Evolutionary conservation across 2,113 vertebrate species (phyloP).

Genomic region (Patagioenas fasciata): DNA sequence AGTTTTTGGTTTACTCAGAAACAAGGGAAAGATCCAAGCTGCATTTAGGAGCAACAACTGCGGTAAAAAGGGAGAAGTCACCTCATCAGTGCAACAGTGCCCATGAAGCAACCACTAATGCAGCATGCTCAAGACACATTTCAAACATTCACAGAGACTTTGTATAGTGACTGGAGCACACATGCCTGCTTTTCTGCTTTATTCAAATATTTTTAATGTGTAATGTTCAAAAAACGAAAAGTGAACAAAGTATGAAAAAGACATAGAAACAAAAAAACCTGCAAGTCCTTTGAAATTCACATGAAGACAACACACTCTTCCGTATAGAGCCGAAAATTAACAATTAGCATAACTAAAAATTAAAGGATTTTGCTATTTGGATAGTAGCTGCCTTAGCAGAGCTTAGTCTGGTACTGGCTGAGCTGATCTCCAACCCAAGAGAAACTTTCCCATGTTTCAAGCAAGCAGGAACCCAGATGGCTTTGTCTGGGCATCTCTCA

Average conservation of each 20-base stretch:
- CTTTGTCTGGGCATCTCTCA: not conserved
- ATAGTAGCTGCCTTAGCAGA: not conserved
- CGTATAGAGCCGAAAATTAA: not conserved
- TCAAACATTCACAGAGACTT: not conserved
- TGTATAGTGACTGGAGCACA: not conserved
- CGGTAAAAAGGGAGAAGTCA: not conserved
- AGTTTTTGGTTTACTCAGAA: not conserved
- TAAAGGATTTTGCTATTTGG: not conserved
- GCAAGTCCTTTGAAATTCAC: not conserved
- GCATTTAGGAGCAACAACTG: not conserved
- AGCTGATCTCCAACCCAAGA: not conserved
- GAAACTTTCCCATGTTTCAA: not conserved
- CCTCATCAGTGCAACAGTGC: not conserved
- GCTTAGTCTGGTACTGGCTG: not conserved
- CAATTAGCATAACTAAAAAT: not conserved
- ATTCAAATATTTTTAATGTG: not conserved
- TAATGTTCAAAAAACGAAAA: not conserved
- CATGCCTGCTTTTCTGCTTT: not conserved
- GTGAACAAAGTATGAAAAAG: not conserved
- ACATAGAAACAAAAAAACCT: not conserved
- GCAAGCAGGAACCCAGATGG: not conserved
- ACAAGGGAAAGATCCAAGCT: not conserved
- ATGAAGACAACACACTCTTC: not conserved
- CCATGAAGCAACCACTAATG: accelerated
- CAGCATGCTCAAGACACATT: not conserved